Evolutionary conservation across 2,888 invertebrate genomes (phyloP).

Genomic region (Machimus atricapillus): DNA sequence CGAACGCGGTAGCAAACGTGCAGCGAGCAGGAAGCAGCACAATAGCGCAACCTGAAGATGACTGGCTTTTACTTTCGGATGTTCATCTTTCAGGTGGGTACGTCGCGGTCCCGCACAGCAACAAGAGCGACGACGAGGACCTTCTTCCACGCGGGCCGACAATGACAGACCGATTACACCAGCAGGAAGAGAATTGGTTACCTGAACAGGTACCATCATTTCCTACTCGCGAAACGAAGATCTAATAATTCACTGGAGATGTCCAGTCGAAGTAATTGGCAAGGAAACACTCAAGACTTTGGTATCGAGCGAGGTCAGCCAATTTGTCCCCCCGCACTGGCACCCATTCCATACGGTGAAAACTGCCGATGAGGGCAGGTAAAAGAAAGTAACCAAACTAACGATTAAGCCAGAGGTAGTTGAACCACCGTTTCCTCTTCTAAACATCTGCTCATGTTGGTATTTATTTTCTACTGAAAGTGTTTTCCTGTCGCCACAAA

Average conservation of each 20-base stretch:
- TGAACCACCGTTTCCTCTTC: background rate
- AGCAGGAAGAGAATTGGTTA: slow-evolving; percentile 15
- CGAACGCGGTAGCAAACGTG: background rate
- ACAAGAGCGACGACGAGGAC: background rate
- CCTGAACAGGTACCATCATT: slow-evolving; percentile 6
- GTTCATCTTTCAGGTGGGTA: background rate
- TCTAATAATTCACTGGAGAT: slow-evolving; percentile 25
- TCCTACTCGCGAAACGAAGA: slow-evolving; percentile 4
- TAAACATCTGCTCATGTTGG: background rate
- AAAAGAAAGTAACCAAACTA: background rate
- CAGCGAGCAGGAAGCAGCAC: slow-evolving; percentile 13
- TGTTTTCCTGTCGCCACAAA: background rate
- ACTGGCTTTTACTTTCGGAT: slow-evolving; percentile 31
- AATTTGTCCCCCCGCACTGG: background rate
- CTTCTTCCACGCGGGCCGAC: background rate
- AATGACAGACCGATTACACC: background rate
- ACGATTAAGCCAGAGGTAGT: background rate
- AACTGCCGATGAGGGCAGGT: background rate
- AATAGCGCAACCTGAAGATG: slow-evolving; percentile 18
- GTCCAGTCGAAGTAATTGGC: slow-evolving; percentile 21
- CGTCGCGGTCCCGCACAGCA: background rate
- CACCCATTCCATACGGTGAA: background rate
- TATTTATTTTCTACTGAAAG: background rate
- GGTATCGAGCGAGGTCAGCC: slow-evolving; percentile 7
- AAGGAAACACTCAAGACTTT: background rate